A percentile compares a stretch with the other conserved stretches of the same genome.
These are phyloP conservation scores for Chrysaora quinquecirrha DNA, from an alignment of 30 jellyfish, hydroid and myxozoan genomes.

Conservation along the genomic window DNA sequence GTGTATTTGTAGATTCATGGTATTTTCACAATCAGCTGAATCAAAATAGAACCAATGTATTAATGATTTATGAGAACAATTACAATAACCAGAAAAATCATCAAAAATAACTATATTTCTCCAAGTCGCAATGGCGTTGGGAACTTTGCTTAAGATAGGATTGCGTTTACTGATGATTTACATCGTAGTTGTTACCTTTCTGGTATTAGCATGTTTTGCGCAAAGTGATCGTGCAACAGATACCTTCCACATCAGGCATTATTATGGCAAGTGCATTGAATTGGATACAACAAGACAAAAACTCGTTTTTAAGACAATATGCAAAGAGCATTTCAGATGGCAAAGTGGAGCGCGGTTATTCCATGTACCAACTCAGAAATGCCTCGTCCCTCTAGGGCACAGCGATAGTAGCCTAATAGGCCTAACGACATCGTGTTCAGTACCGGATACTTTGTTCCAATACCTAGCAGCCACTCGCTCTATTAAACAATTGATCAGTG, in stretches of 20 bases:
- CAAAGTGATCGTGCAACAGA: neutral
- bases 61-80: too few species aligned
- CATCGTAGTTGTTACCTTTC: too few species aligned
- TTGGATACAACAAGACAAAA: slow-evolving; percentile 5
- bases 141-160: too few species aligned
- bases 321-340: slow-evolving; percentile 49
- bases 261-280: slow-evolving; percentile 30
- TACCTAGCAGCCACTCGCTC: slow-evolving; percentile 12
- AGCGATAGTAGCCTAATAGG: slow-evolving; percentile 29
- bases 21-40: too few species aligned
- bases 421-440: slow-evolving; percentile 14
- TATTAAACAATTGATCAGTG: slow-evolving; percentile 21
- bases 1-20: too few species aligned
- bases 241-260: slow-evolving; percentile 30
- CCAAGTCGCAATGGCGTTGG: too few species aligned
- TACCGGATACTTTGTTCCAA: slow-evolving; percentile 35
- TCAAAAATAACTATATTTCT: too few species aligned
- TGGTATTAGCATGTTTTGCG: too few species aligned
- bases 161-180: too few species aligned
- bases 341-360: slow-evolving; percentile 37
- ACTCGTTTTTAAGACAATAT: slow-evolving; percentile 16
- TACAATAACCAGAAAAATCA: too few species aligned
- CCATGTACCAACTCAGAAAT: slow-evolving; percentile 21
- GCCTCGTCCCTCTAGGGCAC: slow-evolving; percentile 13
- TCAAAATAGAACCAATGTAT: too few species aligned